These are phyloP conservation scores for Fopius arisanus DNA, from an alignment of 1,140 invertebrate species.

Conservation along the genomic window DNA sequence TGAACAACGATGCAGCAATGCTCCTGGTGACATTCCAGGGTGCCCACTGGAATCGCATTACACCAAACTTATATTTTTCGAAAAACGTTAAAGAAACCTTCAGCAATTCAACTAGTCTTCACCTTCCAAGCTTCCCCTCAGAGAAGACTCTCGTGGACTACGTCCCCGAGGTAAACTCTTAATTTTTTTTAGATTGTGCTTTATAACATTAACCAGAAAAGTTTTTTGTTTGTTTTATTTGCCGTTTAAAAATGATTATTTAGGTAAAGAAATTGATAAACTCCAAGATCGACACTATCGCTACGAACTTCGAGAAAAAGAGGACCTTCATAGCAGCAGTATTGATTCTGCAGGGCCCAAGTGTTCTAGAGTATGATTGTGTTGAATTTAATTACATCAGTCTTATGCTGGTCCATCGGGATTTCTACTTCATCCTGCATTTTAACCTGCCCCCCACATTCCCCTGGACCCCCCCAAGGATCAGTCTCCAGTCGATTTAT, in stretches of 20 bases:
- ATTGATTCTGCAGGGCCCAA: slow-evolving; percentile 22
- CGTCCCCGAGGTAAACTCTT: slow-evolving; percentile 66
- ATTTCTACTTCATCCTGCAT: slow-evolving; percentile 42
- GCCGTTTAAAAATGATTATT: no score
- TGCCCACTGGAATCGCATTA: slow-evolving; percentile 43
- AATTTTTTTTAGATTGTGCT: no score
- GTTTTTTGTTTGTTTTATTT: no score
- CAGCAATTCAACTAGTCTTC: slow-evolving; percentile 32
- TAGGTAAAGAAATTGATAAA: slow-evolving; percentile 63
- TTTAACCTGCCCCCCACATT: slow-evolving; percentile 45
- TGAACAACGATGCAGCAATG: slow-evolving; percentile 41
- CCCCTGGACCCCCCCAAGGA: slow-evolving; percentile 43
- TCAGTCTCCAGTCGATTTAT: slow-evolving; percentile 47
- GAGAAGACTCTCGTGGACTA: slow-evolving; percentile 66
- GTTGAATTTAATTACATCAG: slow-evolving; percentile 37
- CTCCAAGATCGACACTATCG: slow-evolving; percentile 53
- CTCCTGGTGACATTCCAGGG: slow-evolving; percentile 50
- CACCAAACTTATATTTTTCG: slow-evolving; percentile 48
- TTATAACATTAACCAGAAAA: no score
- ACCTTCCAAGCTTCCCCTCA: slow-evolving; percentile 53
- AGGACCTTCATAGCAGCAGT: slow-evolving; percentile 36
- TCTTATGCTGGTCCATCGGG: slow-evolving; percentile 36
- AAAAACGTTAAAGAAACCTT: slow-evolving; percentile 53
- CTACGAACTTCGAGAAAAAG: slow-evolving; percentile 35
- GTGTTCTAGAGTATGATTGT: slow-evolving; percentile 49